Evolutionary conservation across 2,113 vertebrate genomes (phyloP).

Genomic region (Erpornis zantholeuca): DNA sequence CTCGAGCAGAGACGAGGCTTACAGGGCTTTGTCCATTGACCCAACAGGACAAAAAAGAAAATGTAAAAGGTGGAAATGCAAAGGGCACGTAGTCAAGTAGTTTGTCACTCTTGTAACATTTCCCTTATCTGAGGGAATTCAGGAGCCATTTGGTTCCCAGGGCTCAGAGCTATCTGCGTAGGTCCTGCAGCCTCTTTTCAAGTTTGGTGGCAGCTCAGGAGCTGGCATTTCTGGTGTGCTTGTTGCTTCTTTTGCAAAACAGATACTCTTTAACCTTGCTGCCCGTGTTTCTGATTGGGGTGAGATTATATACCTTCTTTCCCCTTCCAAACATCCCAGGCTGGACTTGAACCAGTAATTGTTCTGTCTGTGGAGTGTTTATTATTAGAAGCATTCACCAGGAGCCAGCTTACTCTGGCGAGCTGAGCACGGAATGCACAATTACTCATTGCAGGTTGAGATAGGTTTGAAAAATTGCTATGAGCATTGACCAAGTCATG

Average conservation of each 20-base stretch:
- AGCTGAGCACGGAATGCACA: background rate
- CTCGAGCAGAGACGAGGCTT: background rate
- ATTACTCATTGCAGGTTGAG: background rate
- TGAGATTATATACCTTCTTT: background rate
- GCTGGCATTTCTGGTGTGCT: background rate
- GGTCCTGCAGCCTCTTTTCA: background rate
- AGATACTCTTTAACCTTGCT: background rate
- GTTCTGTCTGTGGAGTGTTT: background rate
- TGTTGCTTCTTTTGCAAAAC: background rate
- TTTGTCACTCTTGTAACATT: background rate
- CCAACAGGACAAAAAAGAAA: background rate
- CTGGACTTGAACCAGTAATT: conserved; percentile 1
- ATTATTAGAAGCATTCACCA: background rate
- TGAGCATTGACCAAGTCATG: background rate
- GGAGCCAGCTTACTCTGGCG: background rate
- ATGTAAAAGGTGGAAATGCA: background rate
- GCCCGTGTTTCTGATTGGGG: background rate
- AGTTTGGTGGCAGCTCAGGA: background rate
- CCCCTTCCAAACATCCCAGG: background rate
- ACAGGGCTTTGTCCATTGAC: background rate
- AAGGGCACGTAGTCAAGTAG: background rate
- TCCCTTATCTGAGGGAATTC: background rate
- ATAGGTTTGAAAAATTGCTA: background rate
- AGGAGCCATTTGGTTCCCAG: background rate
- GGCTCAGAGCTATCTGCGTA: fast-evolving